Evolutionary conservation across 2,797 vertebrate genomes (phyloP).

Genomic region (Antennarius maculatus): DNA sequence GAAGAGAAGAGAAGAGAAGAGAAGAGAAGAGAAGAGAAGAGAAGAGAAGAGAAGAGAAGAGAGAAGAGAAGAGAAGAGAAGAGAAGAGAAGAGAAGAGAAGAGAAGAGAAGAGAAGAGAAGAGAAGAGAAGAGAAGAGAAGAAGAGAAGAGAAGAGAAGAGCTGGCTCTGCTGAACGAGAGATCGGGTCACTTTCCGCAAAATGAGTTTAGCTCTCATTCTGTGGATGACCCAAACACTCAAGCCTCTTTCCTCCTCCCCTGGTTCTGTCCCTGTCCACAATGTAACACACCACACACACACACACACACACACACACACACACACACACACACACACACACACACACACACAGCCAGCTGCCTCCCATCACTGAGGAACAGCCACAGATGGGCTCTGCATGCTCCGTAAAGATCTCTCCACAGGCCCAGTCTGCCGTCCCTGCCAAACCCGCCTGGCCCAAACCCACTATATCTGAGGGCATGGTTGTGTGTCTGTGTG

Average conservation of each 20-base stretch:
- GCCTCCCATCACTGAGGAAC: conserved; percentile 79
- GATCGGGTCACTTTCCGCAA: conserved; percentile 64
- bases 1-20: too few relatives aligned
- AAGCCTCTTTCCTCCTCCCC: conserved; percentile 48
- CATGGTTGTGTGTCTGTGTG: conserved; percentile 49
- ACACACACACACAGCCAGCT: conserved; percentile 75
- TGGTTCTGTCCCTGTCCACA: conserved; percentile 51
- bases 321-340: conserved; percentile 36
- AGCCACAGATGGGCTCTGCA: conserved; percentile 83
- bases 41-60: too few relatives aligned
- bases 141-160: background rate
- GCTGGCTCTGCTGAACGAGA: conserved; percentile 38
- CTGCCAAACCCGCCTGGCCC: conserved; percentile 77
- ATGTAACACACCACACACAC: conserved; percentile 16
- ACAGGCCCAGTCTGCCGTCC: conserved; percentile 73
- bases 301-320: too few relatives aligned
- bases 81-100: background rate
- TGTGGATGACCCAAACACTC: conserved; percentile 69
- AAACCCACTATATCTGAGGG: conserved; percentile 60
- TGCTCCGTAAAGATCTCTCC: conserved; percentile 84
- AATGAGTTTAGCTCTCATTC: conserved; percentile 64
- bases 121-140: too few relatives aligned
- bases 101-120: background rate
- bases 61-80: too few relatives aligned
- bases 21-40: too few relatives aligned